phyloP scores from a whole-genome alignment of 2,113 vertebrate genomes.

The Datnioides undecimradiatus region DNA sequence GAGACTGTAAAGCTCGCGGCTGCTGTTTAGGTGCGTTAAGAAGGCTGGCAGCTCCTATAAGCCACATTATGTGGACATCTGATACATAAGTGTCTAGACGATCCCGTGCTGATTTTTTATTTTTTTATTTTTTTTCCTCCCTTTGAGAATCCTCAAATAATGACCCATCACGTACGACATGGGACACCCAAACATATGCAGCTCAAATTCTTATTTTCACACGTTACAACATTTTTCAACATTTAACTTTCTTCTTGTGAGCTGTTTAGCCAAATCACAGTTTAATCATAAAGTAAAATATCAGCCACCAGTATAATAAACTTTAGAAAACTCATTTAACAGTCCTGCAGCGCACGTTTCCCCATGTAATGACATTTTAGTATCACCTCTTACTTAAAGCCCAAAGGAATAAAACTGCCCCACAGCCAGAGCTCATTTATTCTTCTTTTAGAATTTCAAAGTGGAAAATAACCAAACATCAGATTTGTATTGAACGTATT shows the following conservation, averaged over 20 bases:
- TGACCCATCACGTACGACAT: neutral
- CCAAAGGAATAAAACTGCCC: neutral
- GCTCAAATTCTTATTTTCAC: too few relatives aligned
- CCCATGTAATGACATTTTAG: neutral
- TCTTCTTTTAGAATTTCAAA: neutral
- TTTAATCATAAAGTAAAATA: conserved; percentile 16
- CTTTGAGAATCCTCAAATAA: conserved; percentile 33
- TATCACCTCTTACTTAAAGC: neutral
- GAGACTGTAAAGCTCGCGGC: conserved; percentile 68
- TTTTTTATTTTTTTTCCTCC: neutral
- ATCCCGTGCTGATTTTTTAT: conserved; percentile 15
- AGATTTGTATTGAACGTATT: conserved; percentile 29
- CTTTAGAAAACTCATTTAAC: neutral
- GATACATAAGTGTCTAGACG: conserved; percentile 76
- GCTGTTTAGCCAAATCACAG: neutral
- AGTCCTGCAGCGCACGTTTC: conserved; percentile 20
- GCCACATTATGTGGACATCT: conserved; percentile 70
- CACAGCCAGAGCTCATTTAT: neutral
- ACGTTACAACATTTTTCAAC: too few relatives aligned
- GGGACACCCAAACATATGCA: neutral
- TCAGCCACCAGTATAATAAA: conserved; percentile 2
- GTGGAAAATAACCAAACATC: conserved; percentile 12
- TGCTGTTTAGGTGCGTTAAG: conserved; percentile 65
- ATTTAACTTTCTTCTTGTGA: neutral
- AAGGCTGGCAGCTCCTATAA: conserved; percentile 67